Percentiles rank a stretch among this genome's conserved stretches.
These are phyloP conservation scores for Eueides isabella DNA, from an alignment of 1,140 invertebrate genomes.

Conservation along the genomic window DNA sequence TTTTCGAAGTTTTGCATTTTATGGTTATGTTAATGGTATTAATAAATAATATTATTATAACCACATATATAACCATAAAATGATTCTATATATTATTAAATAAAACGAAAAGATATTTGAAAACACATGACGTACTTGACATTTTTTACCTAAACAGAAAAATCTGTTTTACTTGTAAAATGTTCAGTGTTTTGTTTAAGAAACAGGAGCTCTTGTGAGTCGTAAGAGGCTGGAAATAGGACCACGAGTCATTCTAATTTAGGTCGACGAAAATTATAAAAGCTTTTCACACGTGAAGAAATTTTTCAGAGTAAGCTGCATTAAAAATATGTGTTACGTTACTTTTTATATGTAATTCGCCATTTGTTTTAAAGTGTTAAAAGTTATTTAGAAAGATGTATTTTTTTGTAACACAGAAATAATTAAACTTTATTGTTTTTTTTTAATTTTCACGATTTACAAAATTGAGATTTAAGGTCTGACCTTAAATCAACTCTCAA, in stretches of 20 bases:
- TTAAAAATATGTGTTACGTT: background rate
- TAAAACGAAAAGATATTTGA: background rate
- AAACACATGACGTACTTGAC: background rate
- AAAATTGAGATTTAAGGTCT: too few species aligned
- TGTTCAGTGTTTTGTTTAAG: constrained; percentile 24
- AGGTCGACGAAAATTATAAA: constrained; percentile 24
- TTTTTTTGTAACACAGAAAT: too few species aligned
- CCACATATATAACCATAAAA: too few species aligned
- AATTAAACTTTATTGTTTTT: too few species aligned
- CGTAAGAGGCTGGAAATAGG: constrained; percentile 26
- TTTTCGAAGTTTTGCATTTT: too few species aligned
- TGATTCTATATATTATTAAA: background rate
- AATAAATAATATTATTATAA: too few species aligned
- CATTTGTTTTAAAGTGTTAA: too few species aligned
- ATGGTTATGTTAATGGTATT: too few species aligned
- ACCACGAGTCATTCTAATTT: constrained; percentile 26
- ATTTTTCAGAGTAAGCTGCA: constrained; percentile 2
- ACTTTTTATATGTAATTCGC: background rate
- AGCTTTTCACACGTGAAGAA: constrained; percentile 12
- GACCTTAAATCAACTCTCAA: too few species aligned
- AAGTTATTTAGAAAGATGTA: too few species aligned
- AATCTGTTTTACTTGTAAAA: constrained; percentile 6
- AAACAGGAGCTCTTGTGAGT: constrained; percentile 24
- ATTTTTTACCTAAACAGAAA: background rate
- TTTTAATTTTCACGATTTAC: too few species aligned